Evolutionary conservation across 2,113 vertebrate species (phyloP), one percentile per base, ranked within the genome.

Genomic region (Osmerus mordax): DNA sequence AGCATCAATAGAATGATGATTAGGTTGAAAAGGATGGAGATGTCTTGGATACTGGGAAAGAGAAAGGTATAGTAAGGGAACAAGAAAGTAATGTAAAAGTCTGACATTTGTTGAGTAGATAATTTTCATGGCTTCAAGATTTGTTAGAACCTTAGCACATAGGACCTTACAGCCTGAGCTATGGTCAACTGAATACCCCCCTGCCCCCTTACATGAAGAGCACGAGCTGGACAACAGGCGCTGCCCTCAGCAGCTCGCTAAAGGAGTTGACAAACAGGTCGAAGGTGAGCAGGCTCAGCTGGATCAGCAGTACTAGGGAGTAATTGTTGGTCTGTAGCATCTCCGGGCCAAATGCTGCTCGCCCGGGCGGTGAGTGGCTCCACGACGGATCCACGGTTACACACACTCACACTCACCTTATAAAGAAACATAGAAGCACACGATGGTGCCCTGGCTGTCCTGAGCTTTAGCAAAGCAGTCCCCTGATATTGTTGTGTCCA

Each of bases 1-100:
- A 98, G 94, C 96, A 97, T 97, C 89, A 98, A 88, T 88, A 97
- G 95, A 68, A 98, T 73, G 78, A 98, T 94, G 94, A 98, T 94
- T 88, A 95, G 78, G 18, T 96, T 98, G 84, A 98, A 97, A 78
- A 98, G 93, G 76, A 93, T 76, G 14, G 91, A 85, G 0, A 96
- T 94, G 84, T 98, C 96, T 90, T 98, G 96, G 88, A 96, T 94
- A 77, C 96, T 98, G 91, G 0, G 47, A 41, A 60, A 41, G 15
- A 16, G 54, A 60, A n/a, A 62, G 25, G 18, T 4, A 69, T 7
- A 36, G 21, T 9, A n/a, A 14, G 58, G 19, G 55, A 21, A 14
- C 8, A 8, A 58, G 54, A 32, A 54, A 56, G 54, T 19, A 51
- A 67, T 16, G 18, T 8, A 18, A 47, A 11, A 47, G 41, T 47